Percentiles rank a stretch among this genome's conserved stretches.
Evolutionary conservation across 2,797 vertebrate genomes (phyloP).

Genomic region (Buceros bicornis): DNA sequence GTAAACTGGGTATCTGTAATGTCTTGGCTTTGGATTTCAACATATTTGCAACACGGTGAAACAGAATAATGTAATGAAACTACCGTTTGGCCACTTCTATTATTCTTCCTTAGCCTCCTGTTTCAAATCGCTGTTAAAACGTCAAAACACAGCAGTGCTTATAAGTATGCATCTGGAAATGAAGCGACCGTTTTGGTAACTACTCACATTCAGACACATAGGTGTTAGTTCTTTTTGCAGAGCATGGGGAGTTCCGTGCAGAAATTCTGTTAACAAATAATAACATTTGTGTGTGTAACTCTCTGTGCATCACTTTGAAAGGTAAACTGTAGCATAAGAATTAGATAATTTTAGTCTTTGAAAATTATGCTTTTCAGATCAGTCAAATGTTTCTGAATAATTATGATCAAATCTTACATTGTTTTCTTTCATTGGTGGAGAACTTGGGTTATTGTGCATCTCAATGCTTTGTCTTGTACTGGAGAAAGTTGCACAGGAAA

Average conservation of each 20-base stretch:
- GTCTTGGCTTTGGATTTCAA: slow-evolving; percentile 2
- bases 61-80: neutral
- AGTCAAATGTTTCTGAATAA: slow-evolving; percentile 20
- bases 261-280: slow-evolving; percentile 65
- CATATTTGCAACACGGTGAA: neutral
- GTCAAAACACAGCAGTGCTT: neutral
- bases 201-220: slow-evolving; percentile 27
- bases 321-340: slow-evolving; percentile 46
- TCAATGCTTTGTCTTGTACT: neutral
- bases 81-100: neutral
- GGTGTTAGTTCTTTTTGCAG: slow-evolving; percentile 19
- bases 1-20: neutral
- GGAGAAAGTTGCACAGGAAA: neutral
- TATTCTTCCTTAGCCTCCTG: neutral
- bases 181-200: slow-evolving; percentile 54
- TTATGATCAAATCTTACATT: neutral
- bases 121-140: neutral
- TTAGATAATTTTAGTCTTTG: slow-evolving; percentile 43
- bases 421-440: neutral
- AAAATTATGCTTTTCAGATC: slow-evolving; percentile 39
- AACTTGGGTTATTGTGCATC: neutral
- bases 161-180: slow-evolving; percentile 35
- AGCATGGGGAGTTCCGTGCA: neutral
- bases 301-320: slow-evolving; percentile 46
- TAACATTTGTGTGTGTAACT: slow-evolving; percentile 52